Evolutionary conservation across 2,888 invertebrate species (phyloP), one percentile per base, ranked within the genome.

Genomic region (Gymnosoma rotundatum): DNA sequence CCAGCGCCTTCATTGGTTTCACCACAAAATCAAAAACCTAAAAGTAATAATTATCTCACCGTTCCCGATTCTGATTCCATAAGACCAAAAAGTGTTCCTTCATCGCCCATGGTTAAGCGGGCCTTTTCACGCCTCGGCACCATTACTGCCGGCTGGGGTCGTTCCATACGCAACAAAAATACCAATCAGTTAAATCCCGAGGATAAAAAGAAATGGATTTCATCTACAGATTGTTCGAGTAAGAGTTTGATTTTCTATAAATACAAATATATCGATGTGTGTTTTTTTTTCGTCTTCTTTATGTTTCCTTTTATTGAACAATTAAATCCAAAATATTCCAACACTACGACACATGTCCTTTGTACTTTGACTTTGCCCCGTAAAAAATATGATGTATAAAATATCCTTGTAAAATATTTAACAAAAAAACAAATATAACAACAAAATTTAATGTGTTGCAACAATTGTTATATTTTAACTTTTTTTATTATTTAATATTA

Each of bases 201-300:
- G 61, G 97, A 97, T 89, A 96, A 97, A 91, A 97, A 97, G 93
- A 97, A 97, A 90, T 97, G 97, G 96, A 95, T 97, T 89, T 97
- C 97, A 88, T 97, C 97, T 69, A 97, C 97, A 92, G 97, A 98
- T 93, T 98, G 97, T 93, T 97, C 97, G 87, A 97, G 97, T 97
- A 93, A 94, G 95, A 93, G 87, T 90, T 88, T 89, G 87, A 88
- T 86, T 85, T 86, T 89, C 89, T 87, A 88, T 89, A 88, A 90
- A 89, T 83, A 83, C 87, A 87, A 86, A 87, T 89, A 91, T 91
- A 91, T 91, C 90, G 91, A 91, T 91, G 91, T 91, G 90, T 86
- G 74, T 80, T 86, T 86, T 87, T 86, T 87, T 86, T 74, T 74
- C 74, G 74, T 83, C 83, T 79, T 80, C 72, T 83, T 83, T 83